Base-by-base conservation (phyloP, 2,888 invertebrate genomes). In the Tridacna crocea region DNA sequence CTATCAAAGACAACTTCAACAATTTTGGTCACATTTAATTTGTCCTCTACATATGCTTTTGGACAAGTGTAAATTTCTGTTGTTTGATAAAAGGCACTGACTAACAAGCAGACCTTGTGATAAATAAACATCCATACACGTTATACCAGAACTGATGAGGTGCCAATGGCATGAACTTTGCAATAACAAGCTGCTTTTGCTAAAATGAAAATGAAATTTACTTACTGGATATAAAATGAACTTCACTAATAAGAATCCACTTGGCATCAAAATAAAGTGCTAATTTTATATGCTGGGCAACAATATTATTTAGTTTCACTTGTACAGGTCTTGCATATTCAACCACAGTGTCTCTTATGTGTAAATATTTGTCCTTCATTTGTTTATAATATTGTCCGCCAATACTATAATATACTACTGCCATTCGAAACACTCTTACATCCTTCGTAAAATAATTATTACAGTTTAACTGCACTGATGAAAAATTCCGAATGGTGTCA, bases 231-330 rank as follows among this genome's bases (percentile, higher is more conserved):
- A 97, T 97, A 94, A 98, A 98, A 77, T 97, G 96, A 87, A 98
- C 96, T 95, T 98, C 98, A 94, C 98, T 98, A 92, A 98, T 96
- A 95, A 98, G 96, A 89, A 98, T 96, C 98, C 98, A 98, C 78
- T 96, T 95, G n/a, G 97, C 96, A 6, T 97, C 97, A 94, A 98
- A 98, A 88, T 96, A 96, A 75, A 98, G 95, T 90, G 97, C 87
- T 96, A 88, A 97, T 95, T 92, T 97, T 81, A 98, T 97, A 95
- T 96, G 97, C 91, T 96, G 96, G 48, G 97, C 98, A 76, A 98
- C 96, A 65, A 97, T 96, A 92, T 97, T 96, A 92, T 97, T 97
- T 58, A 98, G 95, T 89, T 97, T 96, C 91, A 98, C 96, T 92
- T 96, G 96, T 70, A 98, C 96, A 95, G 97, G 97, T 26, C 97